phyloP scores from a whole-genome alignment of 2,797 vertebrate species.

The Lateolabrax maculatus region DNA sequence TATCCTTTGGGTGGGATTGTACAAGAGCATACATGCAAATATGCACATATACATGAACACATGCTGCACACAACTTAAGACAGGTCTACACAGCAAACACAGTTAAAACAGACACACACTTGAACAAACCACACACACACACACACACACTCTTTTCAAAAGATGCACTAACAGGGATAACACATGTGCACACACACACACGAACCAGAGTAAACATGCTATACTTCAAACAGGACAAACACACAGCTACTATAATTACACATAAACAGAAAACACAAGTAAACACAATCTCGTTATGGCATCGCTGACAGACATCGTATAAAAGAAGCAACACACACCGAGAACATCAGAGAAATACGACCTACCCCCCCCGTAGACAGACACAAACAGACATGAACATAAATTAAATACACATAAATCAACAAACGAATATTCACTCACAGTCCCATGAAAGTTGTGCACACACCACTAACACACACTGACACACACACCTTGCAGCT shows the following conservation, averaged over 20 bases:
- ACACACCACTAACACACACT: constrained; percentile 3
- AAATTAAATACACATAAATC: not conserved
- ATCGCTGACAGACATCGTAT: not conserved
- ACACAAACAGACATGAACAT: not conserved
- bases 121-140: too few relatives aligned
- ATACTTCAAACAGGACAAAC: constrained; percentile 14
- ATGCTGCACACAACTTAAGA: not conserved
- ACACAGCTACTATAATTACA: not conserved
- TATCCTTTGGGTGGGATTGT: not conserved
- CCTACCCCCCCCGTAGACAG: not conserved
- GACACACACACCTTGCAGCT: constrained; percentile 38
- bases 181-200: not conserved
- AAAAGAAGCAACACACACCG: not conserved
- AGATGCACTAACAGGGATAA: not conserved
- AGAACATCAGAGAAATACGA: not conserved
- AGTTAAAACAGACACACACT: too few relatives aligned
- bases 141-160: not conserved
- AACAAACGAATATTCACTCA: too few relatives aligned
- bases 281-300: not conserved
- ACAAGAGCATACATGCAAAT: not conserved
- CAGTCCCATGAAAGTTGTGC: not conserved
- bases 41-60: not conserved
- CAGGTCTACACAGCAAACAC: not conserved
- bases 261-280: constrained; percentile 3
- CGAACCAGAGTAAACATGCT: not conserved